Evolutionary conservation across 1,140 invertebrate genomes (phyloP).

Genomic region (Cryptotermes secundus): DNA sequence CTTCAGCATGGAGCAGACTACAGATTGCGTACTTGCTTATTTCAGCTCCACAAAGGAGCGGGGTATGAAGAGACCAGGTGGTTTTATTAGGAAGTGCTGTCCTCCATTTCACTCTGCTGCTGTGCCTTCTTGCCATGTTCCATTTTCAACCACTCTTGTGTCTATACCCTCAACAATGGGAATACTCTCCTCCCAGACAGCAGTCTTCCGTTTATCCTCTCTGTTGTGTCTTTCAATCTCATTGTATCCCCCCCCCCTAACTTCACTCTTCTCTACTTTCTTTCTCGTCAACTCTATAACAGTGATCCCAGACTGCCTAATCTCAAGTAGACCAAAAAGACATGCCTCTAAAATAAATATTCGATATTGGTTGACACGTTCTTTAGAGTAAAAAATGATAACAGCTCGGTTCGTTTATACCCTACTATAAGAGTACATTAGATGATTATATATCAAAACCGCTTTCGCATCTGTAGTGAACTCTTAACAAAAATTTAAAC

Average conservation of each 20-base stretch:
- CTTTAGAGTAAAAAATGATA: no score
- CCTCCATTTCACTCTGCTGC: background rate
- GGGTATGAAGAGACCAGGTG: background rate
- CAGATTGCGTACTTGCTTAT: background rate
- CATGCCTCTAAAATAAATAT: no score
- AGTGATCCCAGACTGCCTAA: background rate
- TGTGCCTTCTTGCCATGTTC: background rate
- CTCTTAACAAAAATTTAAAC: no score
- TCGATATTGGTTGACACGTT: no score
- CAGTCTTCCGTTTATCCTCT: background rate
- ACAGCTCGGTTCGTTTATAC: no score
- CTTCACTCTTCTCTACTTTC: background rate
- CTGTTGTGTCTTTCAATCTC: background rate
- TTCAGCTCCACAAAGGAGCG: background rate
- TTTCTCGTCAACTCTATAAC: background rate
- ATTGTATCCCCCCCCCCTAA: background rate
- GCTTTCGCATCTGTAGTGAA: no score
- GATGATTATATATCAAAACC: no score
- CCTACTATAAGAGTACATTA: no score
- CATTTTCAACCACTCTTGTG: background rate
- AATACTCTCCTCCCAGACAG: background rate
- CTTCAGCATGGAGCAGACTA: no score
- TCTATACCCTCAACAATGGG: background rate
- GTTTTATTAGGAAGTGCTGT: background rate
- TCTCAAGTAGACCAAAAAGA: background rate